Evolutionary conservation across 35 echinoderm and acorn worm genomes (phyloP).

Genomic region (Heliocidaris tuberculata): DNA sequence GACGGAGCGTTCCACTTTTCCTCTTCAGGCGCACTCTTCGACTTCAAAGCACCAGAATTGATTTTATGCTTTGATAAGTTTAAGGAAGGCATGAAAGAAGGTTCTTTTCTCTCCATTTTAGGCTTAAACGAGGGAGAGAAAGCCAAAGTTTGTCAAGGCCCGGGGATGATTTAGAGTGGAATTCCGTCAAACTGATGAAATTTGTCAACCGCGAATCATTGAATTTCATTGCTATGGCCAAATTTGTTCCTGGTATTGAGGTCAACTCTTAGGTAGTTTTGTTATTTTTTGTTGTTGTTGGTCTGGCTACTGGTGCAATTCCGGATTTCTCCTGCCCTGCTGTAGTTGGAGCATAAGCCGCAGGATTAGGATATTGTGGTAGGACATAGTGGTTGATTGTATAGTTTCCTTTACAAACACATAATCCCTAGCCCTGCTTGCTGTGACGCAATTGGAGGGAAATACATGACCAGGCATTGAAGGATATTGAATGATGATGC

Average conservation of each 20-base stretch:
- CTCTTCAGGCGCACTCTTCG: background rate
- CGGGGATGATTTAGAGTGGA: background rate
- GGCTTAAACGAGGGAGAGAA: background rate
- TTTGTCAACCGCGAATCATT: constrained; percentile 3
- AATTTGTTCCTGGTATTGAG: background rate
- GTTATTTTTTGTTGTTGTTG: background rate
- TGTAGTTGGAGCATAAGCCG: background rate
- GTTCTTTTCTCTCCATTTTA: background rate
- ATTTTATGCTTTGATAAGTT: background rate
- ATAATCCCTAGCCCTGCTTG: background rate
- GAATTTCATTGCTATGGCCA: background rate
- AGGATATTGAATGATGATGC: background rate
- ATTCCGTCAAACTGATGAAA: constrained; percentile 11
- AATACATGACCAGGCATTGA: background rate
- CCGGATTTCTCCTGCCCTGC: background rate
- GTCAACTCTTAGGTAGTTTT: background rate
- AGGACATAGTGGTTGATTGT: background rate
- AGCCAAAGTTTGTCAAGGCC: constrained; percentile 8
- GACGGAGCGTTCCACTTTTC: background rate
- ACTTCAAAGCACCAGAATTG: background rate
- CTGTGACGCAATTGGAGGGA: background rate
- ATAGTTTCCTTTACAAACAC: background rate
- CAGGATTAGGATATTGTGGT: background rate
- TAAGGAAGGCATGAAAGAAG: background rate
- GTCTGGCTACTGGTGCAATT: background rate